Conservation (phyloP, 1,140 invertebrate genomes). For the Drosophila arawakana region DNA sequence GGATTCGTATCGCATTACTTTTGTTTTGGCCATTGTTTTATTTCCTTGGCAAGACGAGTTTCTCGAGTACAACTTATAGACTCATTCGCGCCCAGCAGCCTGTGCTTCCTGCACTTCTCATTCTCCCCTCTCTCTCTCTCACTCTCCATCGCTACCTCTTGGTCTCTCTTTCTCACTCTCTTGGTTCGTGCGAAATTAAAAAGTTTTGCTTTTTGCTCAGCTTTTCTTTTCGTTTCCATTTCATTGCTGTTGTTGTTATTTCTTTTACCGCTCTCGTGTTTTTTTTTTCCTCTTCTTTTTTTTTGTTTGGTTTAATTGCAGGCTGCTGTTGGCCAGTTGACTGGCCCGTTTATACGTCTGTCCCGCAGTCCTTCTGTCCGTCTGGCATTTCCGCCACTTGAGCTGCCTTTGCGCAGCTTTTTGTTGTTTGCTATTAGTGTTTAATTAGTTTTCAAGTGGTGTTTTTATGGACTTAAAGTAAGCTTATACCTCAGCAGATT, state of each 20-base stretch:
- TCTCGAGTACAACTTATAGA: slow-evolving; percentile 70
- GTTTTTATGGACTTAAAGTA: slow-evolving; percentile 77
- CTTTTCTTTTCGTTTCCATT: slow-evolving; percentile 34
- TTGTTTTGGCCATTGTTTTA: slow-evolving; percentile 77
- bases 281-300: slow-evolving; percentile 15
- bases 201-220: slow-evolving; percentile 68
- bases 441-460: slow-evolving; percentile 84
- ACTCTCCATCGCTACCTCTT: too few relatives aligned
- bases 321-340: slow-evolving; percentile 10
- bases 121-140: background rate
- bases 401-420: slow-evolving; percentile 52
- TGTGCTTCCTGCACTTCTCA: slow-evolving; percentile 52
- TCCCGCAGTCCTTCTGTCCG: background rate
- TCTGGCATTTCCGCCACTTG: slow-evolving; percentile 42
- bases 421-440: slow-evolving; percentile 80
- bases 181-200: slow-evolving; percentile 61
- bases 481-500: slow-evolving; percentile 53
- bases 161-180: too few relatives aligned
- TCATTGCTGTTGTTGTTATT: slow-evolving; percentile 1
- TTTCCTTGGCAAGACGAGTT: slow-evolving; percentile 64
- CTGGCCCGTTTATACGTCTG: background rate
- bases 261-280: too few relatives aligned
- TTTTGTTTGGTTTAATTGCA: slow-evolving; percentile 58
- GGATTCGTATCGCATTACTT: slow-evolving; percentile 32
- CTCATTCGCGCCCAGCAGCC: slow-evolving; percentile 78